A percentile compares a stretch with the other conserved stretches of the same genome.
Evolutionary conservation across 1,140 invertebrate species (phyloP).

Genomic region (Coelopa frigida): DNA sequence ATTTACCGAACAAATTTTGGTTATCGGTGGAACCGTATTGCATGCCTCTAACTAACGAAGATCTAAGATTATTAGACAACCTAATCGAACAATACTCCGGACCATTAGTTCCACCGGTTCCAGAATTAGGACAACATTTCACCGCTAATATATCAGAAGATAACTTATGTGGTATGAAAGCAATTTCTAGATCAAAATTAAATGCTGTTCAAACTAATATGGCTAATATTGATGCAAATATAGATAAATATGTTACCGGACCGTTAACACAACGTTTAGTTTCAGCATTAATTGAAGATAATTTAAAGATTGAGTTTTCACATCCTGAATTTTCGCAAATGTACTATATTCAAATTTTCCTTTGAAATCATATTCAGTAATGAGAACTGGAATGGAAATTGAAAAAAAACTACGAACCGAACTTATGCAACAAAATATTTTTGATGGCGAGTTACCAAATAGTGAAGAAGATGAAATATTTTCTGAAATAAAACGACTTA

Average conservation of each 20-base stretch:
- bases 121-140: constrained; percentile 83
- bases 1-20: constrained; percentile 94
- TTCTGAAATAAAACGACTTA: constrained; percentile 75
- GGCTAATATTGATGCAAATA: too few species aligned
- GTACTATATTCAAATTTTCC: too few species aligned
- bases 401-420: constrained; percentile 81
- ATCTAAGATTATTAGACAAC: constrained; percentile 71
- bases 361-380: constrained; percentile 31
- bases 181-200: too few species aligned
- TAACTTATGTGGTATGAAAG: too few species aligned
- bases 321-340: constrained; percentile 35
- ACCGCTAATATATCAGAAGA: too few species aligned
- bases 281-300: constrained; percentile 84
- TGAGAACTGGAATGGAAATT: constrained; percentile 48
- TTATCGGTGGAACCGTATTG: constrained; percentile 89
- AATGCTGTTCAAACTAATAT: too few species aligned
- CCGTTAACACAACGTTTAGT: constrained; percentile 84
- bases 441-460: constrained; percentile 62
- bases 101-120: constrained; percentile 57
- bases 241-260: constrained; percentile 60
- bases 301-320: constrained; percentile 59
- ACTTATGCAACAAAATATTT: constrained; percentile 77
- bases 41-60: constrained; percentile 77
- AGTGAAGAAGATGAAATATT: constrained; percentile 73
- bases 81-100: constrained; percentile 64